Evolutionary conservation across 2,113 vertebrate species (phyloP), one percentile per base, ranked within the genome.

Genomic region (Setophaga coronata): DNA sequence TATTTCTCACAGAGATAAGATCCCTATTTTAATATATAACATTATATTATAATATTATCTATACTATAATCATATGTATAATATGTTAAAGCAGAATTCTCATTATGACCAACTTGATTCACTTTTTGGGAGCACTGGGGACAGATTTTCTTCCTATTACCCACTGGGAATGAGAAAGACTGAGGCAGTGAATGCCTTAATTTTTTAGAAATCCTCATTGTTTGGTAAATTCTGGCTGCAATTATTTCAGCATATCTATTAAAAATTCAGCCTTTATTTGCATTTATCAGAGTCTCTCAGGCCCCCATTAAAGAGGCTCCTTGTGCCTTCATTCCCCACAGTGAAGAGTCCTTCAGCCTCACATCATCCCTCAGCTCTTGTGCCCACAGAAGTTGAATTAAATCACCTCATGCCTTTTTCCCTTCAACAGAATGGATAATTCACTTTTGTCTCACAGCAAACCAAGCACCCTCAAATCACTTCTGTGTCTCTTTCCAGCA

Each of bases 221-320:
- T 71, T 54, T 26, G 1, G 11, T 48, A 36, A 89, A 65, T 13
- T 34, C 34, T 36, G 10, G 10, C 38, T 76, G 62, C 0, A 0
- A 58, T 77, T n/a, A 53, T 33, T 57, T 61, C 40, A 60, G 34
- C 4, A 5, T 2, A 56, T 25, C 10, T 24, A 33, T 42, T 65
- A 48, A 60, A 67, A 84, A 81, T 9, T 40, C n/a, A 48, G 64
- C 7, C 4, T 77, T 67, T 45, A 65, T 83, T 90, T 95, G 31
- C 36, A n/a, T n/a, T n/a, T n/a, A 47, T n/a, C 47, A n/a, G 43
- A 73, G 10, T 45, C 58, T 81, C 79, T 72, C 16, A 42, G 47
- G 48, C 48, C 48, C 14, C 12, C n/a, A 53, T 29, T 62, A 16
- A 42, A 36, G 21, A 74, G 51, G 10, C 36, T 34, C 31, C 18